Percentiles rank a stretch among this genome's conserved stretches.
Conservation (phyloP, 2,113 vertebrate genomes). For the Notothenia rossii region DNA sequence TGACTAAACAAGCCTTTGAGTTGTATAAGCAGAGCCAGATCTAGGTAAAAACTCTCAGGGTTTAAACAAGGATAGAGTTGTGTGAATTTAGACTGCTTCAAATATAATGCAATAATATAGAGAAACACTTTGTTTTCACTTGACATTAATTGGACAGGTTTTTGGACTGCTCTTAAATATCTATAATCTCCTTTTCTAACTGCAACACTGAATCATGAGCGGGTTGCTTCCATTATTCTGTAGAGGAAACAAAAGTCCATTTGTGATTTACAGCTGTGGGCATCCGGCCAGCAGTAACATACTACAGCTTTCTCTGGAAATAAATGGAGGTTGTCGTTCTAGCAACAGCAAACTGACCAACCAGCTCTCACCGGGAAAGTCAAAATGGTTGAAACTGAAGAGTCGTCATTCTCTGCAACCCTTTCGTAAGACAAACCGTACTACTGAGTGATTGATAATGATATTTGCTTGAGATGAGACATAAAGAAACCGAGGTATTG, state of each 20-base stretch:
- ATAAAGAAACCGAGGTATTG: too few relatives aligned
- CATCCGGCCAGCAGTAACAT: conserved; percentile 54
- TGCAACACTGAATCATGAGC: conserved; percentile 48
- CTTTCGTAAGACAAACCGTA: neutral
- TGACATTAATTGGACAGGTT: conserved; percentile 2
- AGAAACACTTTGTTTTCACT: neutral
- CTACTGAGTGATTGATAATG: neutral
- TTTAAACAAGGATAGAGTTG: too few relatives aligned
- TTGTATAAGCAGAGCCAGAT: conserved; percentile 14
- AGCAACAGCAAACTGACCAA: conserved; percentile 41
- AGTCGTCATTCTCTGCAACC: neutral
- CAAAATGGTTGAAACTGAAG: conserved; percentile 23
- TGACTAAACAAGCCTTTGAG: conserved; percentile 19
- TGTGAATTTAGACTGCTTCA: too few relatives aligned
- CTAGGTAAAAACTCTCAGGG: conserved; percentile 4
- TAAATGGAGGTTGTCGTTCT: conserved; percentile 60
- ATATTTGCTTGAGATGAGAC: neutral
- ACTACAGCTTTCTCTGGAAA: conserved; percentile 54
- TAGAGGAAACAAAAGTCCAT: conserved; percentile 48
- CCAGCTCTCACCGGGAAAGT: conserved; percentile 11
- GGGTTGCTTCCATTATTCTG: conserved; percentile 57
- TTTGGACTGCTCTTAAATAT: conserved; percentile 12
- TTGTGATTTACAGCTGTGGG: conserved; percentile 59
- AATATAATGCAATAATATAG: neutral
- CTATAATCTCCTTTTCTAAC: neutral